Evolutionary conservation across 2,888 invertebrate genomes (phyloP).

Genomic region (Spodoptera littoralis): DNA sequence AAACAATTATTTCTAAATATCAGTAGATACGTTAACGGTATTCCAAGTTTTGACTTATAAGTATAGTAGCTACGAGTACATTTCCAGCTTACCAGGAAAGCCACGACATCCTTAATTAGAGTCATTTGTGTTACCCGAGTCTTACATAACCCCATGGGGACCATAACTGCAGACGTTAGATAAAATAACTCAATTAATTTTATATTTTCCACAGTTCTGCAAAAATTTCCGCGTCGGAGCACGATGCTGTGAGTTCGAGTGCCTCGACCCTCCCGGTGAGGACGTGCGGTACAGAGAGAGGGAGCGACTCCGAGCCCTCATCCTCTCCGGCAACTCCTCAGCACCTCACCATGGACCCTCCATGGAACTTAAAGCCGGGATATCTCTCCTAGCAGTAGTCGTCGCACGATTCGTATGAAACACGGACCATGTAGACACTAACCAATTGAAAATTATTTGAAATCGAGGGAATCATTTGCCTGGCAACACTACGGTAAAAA

Average conservation of each 20-base stretch:
- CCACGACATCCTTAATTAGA: too few relatives aligned
- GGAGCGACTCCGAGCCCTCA: constrained; percentile 89
- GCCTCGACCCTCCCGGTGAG: constrained; percentile 93
- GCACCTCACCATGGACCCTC: constrained; percentile 74
- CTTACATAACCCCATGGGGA: too few relatives aligned
- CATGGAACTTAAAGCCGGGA: constrained; percentile 72
- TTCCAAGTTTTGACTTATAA: too few relatives aligned
- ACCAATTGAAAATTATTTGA: constrained; percentile 43
- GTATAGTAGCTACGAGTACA: too few relatives aligned
- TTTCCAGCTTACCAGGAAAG: too few relatives aligned
- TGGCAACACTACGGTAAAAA: constrained; percentile 24
- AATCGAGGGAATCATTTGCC: constrained; percentile 36
- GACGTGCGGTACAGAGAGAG: constrained; percentile 89
- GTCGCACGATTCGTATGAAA: constrained; percentile 83
- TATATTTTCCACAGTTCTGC: constrained; percentile 91
- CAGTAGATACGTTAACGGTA: too few relatives aligned
- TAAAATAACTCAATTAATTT: constrained; percentile 1
- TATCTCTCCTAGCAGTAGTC: constrained; percentile 78
- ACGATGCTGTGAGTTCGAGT: constrained; percentile 96
- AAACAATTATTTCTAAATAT: too few relatives aligned
- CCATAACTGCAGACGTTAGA: too few relatives aligned
- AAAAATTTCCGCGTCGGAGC: constrained; percentile 95
- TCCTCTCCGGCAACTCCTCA: constrained; percentile 89
- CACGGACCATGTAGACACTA: constrained; percentile 45
- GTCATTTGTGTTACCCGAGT: too few relatives aligned